phyloP scores from a whole-genome alignment of 2,797 vertebrate genomes.

The Acipenser transmontanus region DNA sequence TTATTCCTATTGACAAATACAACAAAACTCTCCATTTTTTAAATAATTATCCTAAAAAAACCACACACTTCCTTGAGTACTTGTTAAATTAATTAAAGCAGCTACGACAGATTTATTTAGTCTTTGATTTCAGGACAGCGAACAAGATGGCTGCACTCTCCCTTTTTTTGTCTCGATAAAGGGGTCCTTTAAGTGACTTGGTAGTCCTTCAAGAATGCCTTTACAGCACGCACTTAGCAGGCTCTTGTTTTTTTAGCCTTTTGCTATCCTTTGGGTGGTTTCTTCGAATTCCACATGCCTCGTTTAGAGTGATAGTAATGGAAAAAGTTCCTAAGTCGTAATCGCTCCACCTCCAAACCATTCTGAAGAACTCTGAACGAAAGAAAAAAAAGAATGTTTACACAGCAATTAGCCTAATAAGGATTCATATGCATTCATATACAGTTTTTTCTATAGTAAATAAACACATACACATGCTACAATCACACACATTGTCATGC shows the following conservation, averaged over 20 bases:
- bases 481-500: too few relatives aligned
- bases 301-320: conserved; percentile 95
- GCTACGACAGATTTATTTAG: not conserved
- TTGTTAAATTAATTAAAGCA: conserved; percentile 12
- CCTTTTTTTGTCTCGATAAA: conserved; percentile 15
- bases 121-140: not conserved
- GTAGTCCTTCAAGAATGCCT: conserved; percentile 32
- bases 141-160: not conserved
- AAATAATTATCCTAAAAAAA: not conserved
- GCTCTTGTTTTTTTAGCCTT: conserved; percentile 30
- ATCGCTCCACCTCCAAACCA: conserved; percentile 88
- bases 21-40: not conserved
- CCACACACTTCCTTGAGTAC: conserved; percentile 1
- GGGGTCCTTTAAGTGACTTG: conserved; percentile 17
- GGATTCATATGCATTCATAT: too few relatives aligned
- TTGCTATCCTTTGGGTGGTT: conserved; percentile 63
- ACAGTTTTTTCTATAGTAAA: too few relatives aligned
- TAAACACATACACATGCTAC: too few relatives aligned
- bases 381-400: not conserved
- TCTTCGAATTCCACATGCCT: conserved; percentile 93
- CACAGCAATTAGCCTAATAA: too few relatives aligned
- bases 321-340: conserved; percentile 89
- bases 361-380: conserved; percentile 78
- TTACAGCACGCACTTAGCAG: conserved; percentile 51
- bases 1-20: conserved; percentile 8